Evolutionary conservation across 2,888 invertebrate species (phyloP).

Genomic region (Drosophila setosimentum): DNA sequence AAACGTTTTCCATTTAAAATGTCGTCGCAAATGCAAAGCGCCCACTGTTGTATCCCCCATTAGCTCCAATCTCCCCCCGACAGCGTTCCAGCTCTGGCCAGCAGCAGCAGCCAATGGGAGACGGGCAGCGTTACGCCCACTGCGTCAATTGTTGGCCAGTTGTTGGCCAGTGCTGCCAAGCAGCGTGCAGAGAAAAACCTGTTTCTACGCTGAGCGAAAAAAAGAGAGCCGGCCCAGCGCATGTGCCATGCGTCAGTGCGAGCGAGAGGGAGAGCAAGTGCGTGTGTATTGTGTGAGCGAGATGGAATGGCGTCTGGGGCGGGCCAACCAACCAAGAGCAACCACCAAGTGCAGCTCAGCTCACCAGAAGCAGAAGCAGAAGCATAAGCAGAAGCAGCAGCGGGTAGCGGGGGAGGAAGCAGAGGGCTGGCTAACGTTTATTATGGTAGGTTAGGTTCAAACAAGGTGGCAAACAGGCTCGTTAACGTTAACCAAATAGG

Average conservation of each 20-base stretch:
- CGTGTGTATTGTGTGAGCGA: constrained; percentile 25
- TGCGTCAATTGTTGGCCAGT: constrained; percentile 60
- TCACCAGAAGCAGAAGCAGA: constrained; percentile 24
- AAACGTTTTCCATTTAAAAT: constrained; percentile 84
- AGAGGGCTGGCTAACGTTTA: constrained; percentile 57
- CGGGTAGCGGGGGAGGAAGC: constrained; percentile 11
- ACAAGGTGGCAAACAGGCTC: constrained; percentile 80
- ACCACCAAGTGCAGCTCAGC: constrained; percentile 26
- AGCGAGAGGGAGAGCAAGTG: constrained; percentile 10
- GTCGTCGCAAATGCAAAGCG: constrained; percentile 75
- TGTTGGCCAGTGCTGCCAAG: constrained; percentile 78
- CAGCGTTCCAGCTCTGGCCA: neutral
- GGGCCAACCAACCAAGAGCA: constrained; percentile 39
- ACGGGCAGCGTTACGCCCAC: constrained; percentile 62
- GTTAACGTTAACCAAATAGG: constrained; percentile 77
- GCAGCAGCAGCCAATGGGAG: constrained; percentile 57
- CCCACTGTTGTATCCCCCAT: neutral
- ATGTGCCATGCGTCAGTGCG: constrained; percentile 6
- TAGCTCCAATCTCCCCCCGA: neutral
- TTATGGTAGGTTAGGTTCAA: constrained; percentile 84
- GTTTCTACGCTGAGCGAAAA: constrained; percentile 36
- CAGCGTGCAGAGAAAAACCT: constrained; percentile 51
- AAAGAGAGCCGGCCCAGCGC: constrained; percentile 35
- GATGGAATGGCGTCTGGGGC: constrained; percentile 38
- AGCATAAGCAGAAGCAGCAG: constrained; percentile 13